Evolutionary conservation across 2,888 invertebrate genomes (phyloP).

Genomic region (Gastracanthus pulcherrimus): DNA sequence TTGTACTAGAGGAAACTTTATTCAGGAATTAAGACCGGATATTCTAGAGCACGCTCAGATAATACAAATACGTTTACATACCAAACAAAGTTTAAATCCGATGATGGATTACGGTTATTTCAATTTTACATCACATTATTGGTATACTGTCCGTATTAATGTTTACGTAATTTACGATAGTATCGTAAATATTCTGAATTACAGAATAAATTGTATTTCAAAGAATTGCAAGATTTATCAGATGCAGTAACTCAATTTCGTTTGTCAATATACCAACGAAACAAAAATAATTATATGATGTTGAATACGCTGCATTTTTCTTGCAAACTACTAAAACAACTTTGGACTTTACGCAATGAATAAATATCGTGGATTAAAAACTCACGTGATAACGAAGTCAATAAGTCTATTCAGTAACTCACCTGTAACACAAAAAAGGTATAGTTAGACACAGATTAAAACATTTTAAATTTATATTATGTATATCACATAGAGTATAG

Average conservation of each 20-base stretch:
- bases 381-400: not conserved
- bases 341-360: too few relatives aligned
- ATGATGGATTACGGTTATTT: constrained; percentile 27
- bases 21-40: constrained; percentile 1
- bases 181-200: too few relatives aligned
- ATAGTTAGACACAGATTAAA: not conserved
- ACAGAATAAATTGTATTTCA: too few relatives aligned
- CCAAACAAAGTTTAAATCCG: constrained; percentile 23
- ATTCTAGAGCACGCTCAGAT: not conserved
- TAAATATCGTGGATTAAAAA: too few relatives aligned
- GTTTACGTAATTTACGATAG: not conserved
- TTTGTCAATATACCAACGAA: too few relatives aligned
- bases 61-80: constrained; percentile 27
- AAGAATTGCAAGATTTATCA: too few relatives aligned
- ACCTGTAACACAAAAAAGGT: not conserved
- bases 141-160: not conserved
- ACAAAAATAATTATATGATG: too few relatives aligned
- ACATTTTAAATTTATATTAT: too few relatives aligned
- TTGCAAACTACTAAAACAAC: too few relatives aligned
- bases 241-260: too few relatives aligned
- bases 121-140: not conserved
- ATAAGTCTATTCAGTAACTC: not conserved
- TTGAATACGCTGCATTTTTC: too few relatives aligned
- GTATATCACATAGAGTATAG: too few relatives aligned
- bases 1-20: not conserved